These are phyloP conservation scores for Vireo griseus DNA, from an alignment of 2,797 vertebrate species.

Conservation along the genomic window DNA sequence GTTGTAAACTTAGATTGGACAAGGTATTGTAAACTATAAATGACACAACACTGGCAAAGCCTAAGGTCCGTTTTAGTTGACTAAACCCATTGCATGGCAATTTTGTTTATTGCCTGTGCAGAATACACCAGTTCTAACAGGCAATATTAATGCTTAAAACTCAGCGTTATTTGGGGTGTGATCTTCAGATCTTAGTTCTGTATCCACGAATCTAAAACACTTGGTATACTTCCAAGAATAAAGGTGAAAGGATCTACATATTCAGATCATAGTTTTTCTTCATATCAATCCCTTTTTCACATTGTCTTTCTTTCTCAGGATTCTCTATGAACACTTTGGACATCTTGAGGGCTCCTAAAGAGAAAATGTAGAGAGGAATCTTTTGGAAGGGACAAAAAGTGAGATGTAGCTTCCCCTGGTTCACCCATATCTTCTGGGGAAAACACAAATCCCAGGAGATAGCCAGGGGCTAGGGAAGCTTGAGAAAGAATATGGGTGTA, in stretches of 20 bases:
- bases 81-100: background rate
- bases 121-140: background rate
- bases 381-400: background rate
- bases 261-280: background rate
- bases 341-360: background rate
- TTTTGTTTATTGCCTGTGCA: background rate
- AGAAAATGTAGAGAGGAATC: background rate
- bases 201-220: background rate
- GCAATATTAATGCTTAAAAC: background rate
- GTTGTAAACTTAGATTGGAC: background rate
- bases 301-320: background rate
- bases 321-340: background rate
- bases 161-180: background rate
- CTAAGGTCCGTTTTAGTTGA: background rate
- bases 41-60: background rate
- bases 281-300: background rate
- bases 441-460: background rate
- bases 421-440: background rate
- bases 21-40: background rate
- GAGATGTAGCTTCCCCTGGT: background rate
- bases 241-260: background rate
- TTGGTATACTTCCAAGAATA: background rate
- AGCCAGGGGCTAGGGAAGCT: background rate
- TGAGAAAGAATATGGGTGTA: background rate
- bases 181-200: background rate